phyloP scores from a whole-genome alignment of 2,888 invertebrate species.

The Chydorus sphaericus region DNA sequence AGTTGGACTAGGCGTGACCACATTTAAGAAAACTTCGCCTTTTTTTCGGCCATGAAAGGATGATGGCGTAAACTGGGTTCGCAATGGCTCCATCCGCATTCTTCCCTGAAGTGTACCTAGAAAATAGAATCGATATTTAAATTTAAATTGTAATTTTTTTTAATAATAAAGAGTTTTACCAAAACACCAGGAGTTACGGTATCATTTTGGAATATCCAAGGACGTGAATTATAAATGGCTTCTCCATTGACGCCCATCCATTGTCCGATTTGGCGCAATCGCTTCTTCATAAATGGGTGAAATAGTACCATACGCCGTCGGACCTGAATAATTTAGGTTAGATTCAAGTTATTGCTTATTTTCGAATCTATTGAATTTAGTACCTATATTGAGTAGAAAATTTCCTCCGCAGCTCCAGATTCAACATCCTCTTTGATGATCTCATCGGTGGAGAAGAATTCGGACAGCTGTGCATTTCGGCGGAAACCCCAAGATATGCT shows the following conservation, averaged over 20 bases:
- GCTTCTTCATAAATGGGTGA: conserved; percentile 74
- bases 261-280: conserved; percentile 54
- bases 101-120: conserved; percentile 1
- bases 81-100: no score
- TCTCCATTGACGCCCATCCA: conserved; percentile 78
- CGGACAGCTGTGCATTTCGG: conserved; percentile 48
- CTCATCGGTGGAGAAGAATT: conserved; percentile 50
- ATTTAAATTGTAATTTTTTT: background rate
- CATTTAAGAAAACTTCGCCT: background rate
- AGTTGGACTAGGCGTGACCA: background rate
- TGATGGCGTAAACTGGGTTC: background rate
- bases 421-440: conserved; percentile 53
- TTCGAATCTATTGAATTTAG: no score
- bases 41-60: background rate
- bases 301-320: conserved; percentile 76
- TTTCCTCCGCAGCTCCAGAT: conserved; percentile 77
- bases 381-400: conserved; percentile 60
- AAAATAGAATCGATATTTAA: no score
- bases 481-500: conserved; percentile 69
- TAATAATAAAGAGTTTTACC: conserved; percentile 31
- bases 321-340: conserved; percentile 40
- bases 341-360: no score
- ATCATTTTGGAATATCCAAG: conserved; percentile 73
- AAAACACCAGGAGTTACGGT: conserved; percentile 50
- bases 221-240: conserved; percentile 61